These are phyloP conservation scores for Chloroclysta siterata DNA, from an alignment of 2,888 invertebrate species.

Conservation along the genomic window DNA sequence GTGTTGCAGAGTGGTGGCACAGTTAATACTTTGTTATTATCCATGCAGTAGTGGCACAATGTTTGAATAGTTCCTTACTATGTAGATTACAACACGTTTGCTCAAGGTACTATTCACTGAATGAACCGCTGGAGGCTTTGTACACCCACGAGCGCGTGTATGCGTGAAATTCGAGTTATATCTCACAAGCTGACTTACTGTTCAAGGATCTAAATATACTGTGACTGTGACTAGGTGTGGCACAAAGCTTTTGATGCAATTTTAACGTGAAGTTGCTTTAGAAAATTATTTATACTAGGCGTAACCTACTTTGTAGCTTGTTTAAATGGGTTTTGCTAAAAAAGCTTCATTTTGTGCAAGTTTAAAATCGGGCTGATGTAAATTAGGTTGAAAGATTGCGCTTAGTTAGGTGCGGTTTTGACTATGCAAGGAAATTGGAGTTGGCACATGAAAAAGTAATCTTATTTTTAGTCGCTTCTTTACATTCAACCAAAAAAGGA, in stretches of 20 bases:
- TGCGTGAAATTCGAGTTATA: background rate
- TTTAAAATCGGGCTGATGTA: conserved; percentile 42
- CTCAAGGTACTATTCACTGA: background rate
- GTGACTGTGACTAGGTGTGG: conserved; percentile 42
- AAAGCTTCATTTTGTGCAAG: conserved; percentile 42
- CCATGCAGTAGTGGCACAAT: conserved; percentile 4
- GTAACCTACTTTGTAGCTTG: conserved; percentile 49
- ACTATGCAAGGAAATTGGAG: conserved; percentile 26
- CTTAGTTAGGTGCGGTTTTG: conserved; percentile 33
- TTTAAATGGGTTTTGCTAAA: conserved; percentile 43
- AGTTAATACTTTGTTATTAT: background rate
- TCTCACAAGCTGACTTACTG: conserved; percentile 3
- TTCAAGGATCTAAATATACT: conserved; percentile 2
- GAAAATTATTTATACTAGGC: conserved; percentile 47
- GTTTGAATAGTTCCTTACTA: background rate
- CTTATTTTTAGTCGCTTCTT: background rate
- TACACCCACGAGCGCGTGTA: background rate
- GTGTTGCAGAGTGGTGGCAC: conserved; percentile 36
- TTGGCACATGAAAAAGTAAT: background rate
- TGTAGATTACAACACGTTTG: background rate
- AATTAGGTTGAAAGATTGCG: conserved; percentile 40
- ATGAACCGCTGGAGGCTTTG: background rate
- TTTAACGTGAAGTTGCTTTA: conserved; percentile 47
- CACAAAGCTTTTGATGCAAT: conserved; percentile 55
- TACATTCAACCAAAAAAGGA: background rate